These are phyloP conservation scores for Nomada goodeniana DNA, from an alignment of 2,888 invertebrate genomes.

Conservation along the genomic window DNA sequence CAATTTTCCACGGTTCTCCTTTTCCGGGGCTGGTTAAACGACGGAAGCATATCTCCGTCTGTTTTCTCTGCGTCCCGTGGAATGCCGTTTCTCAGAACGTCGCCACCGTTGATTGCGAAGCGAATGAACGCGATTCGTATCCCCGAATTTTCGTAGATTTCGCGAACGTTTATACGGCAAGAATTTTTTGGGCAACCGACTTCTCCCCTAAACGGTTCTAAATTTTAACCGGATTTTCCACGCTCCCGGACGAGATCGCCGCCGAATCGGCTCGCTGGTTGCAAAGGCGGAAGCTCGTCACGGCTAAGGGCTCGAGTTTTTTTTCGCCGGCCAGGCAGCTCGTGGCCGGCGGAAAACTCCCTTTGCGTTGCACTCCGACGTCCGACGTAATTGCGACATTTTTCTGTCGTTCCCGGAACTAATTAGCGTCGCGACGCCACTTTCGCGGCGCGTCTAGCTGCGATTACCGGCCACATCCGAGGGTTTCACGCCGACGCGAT, in stretches of 20 bases:
- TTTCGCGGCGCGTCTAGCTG: constrained; percentile 29
- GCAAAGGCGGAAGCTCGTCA: not conserved
- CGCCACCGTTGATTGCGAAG: too few relatives aligned
- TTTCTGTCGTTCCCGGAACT: constrained; percentile 61
- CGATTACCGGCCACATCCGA: constrained; percentile 48
- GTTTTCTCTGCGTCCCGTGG: too few relatives aligned
- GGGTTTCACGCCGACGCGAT: constrained; percentile 28
- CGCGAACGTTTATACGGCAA: too few relatives aligned
- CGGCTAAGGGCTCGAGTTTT: constrained; percentile 36
- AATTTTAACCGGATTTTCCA: too few relatives aligned
- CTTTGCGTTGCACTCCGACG: not conserved
- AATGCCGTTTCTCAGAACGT: too few relatives aligned
- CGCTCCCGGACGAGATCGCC: too few relatives aligned
- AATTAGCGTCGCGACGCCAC: constrained; percentile 59
- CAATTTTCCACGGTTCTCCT: not conserved
- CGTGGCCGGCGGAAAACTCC: not conserved
- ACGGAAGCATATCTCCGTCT: too few relatives aligned
- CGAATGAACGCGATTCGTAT: too few relatives aligned
- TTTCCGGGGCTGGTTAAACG: too few relatives aligned
- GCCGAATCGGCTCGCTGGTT: not conserved
- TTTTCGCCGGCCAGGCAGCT: constrained; percentile 26
- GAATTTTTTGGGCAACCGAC: too few relatives aligned
- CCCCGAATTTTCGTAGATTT: too few relatives aligned
- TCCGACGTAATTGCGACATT: constrained; percentile 60
- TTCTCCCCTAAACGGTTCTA: too few relatives aligned